Base-by-base conservation (phyloP, 1,140 invertebrate species). In the Danaus melanippus region DNA sequence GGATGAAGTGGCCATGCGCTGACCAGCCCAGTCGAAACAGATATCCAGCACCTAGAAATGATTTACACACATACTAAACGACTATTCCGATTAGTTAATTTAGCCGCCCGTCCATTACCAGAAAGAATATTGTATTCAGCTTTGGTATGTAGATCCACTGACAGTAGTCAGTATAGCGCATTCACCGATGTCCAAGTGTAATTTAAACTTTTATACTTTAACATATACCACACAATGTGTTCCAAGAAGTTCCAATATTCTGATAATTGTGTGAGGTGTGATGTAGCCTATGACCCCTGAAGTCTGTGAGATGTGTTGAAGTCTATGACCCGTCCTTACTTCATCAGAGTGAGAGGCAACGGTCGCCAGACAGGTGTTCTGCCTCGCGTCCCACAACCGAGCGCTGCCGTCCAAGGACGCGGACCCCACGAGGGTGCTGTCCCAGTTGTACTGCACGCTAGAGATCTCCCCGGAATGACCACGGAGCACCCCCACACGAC, bases 391-490 rank as follows among this genome's bases (percentile, higher is more conserved):
- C 94, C 94, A 95, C 1, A 95, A 76, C 67, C 91, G 91, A 10
- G 92, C 93, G 2, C 92, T 94, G 66, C 91, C 91, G 73, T 95
- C 94, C 74, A 95, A 84, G 0, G 92, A 92, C 8, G 90, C 89
- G 1, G 92, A 93, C 5, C 91, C 93, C 50, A 95, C 90, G 10
- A 93, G 66, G 1, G 89, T 88, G 56, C 90, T 91, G 66, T 93
- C 89, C 77, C 92, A 94, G 75, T 93, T 94, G 78, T 92, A 94
- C 56, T 92, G 84, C 58, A 92, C 93, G 76, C 91, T 93, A 17
- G 92, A 94, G 41, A 95, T 89, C 76, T 93, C 93, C 2, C 90
- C 92, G 5, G 86, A 87, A 71, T 95, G 94, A 0, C 93, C 93
- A 2, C 86, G 83, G 43, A 95, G 73, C 10, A 90, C 89, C 46